Evolutionary conservation across 2,113 vertebrate species (phyloP).

Genomic region (Ardeotis arabs): DNA sequence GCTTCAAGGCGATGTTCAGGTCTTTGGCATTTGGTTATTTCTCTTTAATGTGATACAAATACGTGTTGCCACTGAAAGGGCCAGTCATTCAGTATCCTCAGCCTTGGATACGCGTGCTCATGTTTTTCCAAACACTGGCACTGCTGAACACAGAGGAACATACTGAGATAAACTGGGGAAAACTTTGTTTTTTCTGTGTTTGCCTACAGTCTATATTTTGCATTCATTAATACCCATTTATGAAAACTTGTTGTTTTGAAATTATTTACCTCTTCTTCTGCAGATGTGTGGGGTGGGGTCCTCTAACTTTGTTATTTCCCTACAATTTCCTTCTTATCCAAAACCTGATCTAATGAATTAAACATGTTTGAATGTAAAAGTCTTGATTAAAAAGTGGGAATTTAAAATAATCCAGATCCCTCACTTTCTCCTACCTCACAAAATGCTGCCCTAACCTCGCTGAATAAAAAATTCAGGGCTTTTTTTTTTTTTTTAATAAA

Average conservation of each 20-base stretch:
- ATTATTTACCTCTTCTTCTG: background rate
- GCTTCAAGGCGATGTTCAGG: background rate
- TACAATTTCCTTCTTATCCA: background rate
- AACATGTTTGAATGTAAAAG: background rate
- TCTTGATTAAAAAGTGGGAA: background rate
- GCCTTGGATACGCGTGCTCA: background rate
- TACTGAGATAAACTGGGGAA: background rate
- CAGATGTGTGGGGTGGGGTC: accelerated
- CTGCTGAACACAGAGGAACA: background rate
- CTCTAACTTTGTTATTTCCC: background rate
- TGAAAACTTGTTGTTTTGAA: background rate
- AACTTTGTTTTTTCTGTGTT: background rate
- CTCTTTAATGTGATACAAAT: background rate
- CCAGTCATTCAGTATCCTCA: background rate
- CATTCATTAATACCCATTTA: background rate
- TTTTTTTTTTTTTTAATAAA: background rate
- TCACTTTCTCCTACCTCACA: accelerated
- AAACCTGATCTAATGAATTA: background rate
- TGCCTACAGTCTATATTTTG: background rate
- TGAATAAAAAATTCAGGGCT: background rate
- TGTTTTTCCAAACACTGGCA: background rate
- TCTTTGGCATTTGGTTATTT: background rate
- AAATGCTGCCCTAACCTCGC: background rate
- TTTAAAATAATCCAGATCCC: background rate
- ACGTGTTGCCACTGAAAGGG: background rate